These are phyloP conservation scores for Tinea semifulvella DNA, from an alignment of 2,888 invertebrate species.

Conservation along the genomic window DNA sequence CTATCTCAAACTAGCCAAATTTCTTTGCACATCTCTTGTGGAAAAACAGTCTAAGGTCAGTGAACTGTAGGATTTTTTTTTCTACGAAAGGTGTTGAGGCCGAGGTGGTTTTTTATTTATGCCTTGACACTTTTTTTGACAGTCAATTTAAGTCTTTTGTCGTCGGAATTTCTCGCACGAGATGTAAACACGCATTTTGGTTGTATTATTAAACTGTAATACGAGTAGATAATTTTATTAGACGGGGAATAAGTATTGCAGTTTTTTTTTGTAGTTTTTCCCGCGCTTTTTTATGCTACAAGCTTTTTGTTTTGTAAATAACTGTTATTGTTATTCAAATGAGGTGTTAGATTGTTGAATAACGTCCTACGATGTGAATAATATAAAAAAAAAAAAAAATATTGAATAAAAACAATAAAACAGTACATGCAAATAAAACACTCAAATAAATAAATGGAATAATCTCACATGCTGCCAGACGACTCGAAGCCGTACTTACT, in stretches of 20 bases:
- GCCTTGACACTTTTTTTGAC: constrained; percentile 9
- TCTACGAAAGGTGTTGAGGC: constrained; percentile 7
- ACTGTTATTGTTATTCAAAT: too few relatives aligned
- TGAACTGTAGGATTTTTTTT: constrained; percentile 15
- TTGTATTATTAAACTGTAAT: background rate
- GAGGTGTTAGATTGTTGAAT: too few relatives aligned
- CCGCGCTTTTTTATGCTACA: too few relatives aligned
- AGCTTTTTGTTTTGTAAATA: too few relatives aligned
- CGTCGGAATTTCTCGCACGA: background rate
- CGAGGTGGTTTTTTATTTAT: background rate
- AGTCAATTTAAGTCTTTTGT: constrained; percentile 2
- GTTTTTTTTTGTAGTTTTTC: too few relatives aligned
- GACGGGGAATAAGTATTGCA: too few relatives aligned
- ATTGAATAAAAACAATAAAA: constrained; percentile 16
- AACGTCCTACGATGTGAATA: too few relatives aligned
- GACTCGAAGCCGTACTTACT: constrained; percentile 63
- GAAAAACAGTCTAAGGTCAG: too few relatives aligned
- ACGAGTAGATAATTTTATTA: background rate
- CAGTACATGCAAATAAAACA: constrained; percentile 17
- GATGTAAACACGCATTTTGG: background rate
- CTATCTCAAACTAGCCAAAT: too few relatives aligned
- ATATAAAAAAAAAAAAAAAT: background rate
- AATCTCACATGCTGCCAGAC: constrained; percentile 48
- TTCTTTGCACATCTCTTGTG: too few relatives aligned
- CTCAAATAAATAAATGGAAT: constrained; percentile 34